These are phyloP conservation scores for Apomyelois bistriatella DNA, from an alignment of 2,888 invertebrate genomes.

Conservation along the genomic window DNA sequence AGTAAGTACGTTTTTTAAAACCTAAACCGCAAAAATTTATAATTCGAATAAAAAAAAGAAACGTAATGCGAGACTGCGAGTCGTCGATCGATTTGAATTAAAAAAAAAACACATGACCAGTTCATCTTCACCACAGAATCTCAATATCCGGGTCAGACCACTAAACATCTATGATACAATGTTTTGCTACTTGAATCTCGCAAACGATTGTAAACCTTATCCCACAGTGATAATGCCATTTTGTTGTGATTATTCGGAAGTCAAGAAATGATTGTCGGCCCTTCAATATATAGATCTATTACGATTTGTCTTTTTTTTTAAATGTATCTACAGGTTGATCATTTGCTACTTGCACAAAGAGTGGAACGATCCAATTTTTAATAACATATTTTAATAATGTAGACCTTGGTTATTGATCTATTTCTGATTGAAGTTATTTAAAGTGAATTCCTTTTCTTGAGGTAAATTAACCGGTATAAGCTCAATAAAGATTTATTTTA, in stretches of 20 bases:
- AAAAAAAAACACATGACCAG: constrained; percentile 1
- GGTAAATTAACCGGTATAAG: too few species aligned
- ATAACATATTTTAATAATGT: too few species aligned
- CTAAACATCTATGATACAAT: constrained; percentile 16
- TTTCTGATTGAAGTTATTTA: too few species aligned
- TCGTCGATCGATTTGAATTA: constrained; percentile 5
- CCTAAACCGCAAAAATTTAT: too few species aligned
- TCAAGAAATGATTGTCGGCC: constrained; percentile 33
- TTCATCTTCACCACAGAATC: constrained; percentile 24
- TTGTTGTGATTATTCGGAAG: constrained; percentile 9
- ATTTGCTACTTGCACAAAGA: too few species aligned
- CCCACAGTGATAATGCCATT: neutral
- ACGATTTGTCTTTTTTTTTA: constrained; percentile 53
- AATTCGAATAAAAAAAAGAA: neutral
- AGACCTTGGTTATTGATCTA: too few species aligned
- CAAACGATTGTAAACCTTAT: neutral
- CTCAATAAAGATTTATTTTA: too few species aligned
- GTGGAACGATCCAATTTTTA: too few species aligned
- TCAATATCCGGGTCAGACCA: constrained; percentile 36
- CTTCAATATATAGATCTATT: constrained; percentile 70
- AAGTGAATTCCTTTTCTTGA: too few species aligned
- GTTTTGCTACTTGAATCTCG: neutral
- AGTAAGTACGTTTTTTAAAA: too few species aligned
- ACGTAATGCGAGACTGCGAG: neutral
- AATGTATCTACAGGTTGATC: constrained; percentile 47